phyloP scores from a whole-genome alignment of 2,113 vertebrate genomes.

The Astur gentilis region DNA sequence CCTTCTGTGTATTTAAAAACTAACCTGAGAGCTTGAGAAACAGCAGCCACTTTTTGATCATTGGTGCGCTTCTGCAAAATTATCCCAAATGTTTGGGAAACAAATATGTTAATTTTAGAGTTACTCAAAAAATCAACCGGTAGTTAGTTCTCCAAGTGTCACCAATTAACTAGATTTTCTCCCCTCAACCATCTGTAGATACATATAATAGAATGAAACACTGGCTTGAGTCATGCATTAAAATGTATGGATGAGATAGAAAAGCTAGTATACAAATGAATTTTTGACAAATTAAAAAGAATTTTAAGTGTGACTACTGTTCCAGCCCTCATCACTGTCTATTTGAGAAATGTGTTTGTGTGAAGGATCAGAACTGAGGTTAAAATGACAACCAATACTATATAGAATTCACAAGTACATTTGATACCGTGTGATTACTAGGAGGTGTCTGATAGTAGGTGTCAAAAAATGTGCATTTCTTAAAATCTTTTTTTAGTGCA shows the following conservation, averaged over 20 bases:
- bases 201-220: neutral
- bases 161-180: conserved; percentile 9
- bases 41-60: neutral
- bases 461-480: neutral
- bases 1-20: neutral
- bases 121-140: neutral
- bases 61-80: neutral
- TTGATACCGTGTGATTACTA: neutral
- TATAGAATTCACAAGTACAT: neutral
- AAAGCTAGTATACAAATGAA: neutral
- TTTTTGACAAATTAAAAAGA: neutral
- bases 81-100: neutral
- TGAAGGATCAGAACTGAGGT: neutral
- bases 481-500: neutral
- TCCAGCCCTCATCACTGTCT: neutral
- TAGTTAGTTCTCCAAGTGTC: neutral
- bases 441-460: neutral
- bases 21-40: neutral
- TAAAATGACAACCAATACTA: neutral
- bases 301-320: neutral
- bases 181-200: conserved; percentile 1
- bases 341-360: neutral
- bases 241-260: neutral
- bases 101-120: neutral
- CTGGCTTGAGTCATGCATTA: neutral